Evolutionary conservation across 2,113 vertebrate genomes (phyloP), one percentile per base, ranked within the genome.

Genomic region (Lagopus leucura): DNA sequence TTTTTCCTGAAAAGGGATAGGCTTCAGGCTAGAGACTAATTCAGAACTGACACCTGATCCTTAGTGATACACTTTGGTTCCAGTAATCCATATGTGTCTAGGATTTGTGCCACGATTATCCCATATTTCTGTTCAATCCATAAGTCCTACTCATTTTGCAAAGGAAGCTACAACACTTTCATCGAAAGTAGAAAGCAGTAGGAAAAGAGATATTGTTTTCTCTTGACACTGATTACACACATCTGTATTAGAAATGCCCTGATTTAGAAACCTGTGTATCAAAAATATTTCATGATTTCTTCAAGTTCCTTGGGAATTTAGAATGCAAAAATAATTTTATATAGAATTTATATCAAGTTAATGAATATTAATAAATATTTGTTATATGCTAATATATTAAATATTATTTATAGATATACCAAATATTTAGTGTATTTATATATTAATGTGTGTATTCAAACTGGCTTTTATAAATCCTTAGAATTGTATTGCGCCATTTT

Each of bases 41-140:
- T 70, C 84, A 83, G 57, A 13, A 83, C 38, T 89, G 83, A 81
- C 86, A 90, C 89, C 61, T 78, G 77, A 80, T 90, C 67, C 82
- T 69, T 74, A 52, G 24, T 60, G 45, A 76, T 69, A 85, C 38
- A 30, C 63, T 65, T n/a, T 64, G 66, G 72, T 94, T 89, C 82
- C 85, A 73, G 48, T 67, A 90, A 88, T 69, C 61, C 66, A 34
- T 4, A 42, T 36, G 3, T 81, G 60, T 58, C 66, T 79, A 78
- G 38, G 28, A 54, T 55, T 79, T 58, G 10, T 67, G 63, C 70
- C 91, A 89, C 47, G 75, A 69, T 83, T 76, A 72, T 15, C 24
- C 34, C 57, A 22, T 73, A 42, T 42, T 92, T 52, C 81, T 67
- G 28, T 6, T 6, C 22, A 67, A 38, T 72, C 20, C 42, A 11